Base-by-base conservation (phyloP, 2,888 invertebrate species). In the Gasteruption jaculator region DNA sequence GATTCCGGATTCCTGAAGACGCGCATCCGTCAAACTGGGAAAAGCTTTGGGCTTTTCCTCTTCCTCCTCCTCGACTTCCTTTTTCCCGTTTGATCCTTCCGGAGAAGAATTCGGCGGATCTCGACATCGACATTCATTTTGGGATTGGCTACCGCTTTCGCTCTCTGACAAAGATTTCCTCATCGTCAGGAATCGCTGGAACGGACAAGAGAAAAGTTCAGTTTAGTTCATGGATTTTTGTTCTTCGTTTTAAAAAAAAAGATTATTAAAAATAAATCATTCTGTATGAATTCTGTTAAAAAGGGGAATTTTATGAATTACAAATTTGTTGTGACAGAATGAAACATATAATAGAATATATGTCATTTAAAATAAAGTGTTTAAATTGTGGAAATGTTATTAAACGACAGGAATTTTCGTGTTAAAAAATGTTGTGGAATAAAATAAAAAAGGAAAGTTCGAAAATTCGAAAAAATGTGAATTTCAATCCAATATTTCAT, bases 11-110 rank as follows among this genome's bases (percentile, higher is more conserved):
- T 56, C 51, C 16, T 58, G 55, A 5, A 66, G 48, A 21, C 51
- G 56, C 18, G 42, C 32, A 26, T 65, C 62, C 5, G 57, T 49
- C 22, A 65, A 54, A 41, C 60, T 63, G 1, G 68, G 68, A 44
- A 68, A 68, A 24, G 54, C 53, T 10, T 29, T 48, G n/a, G 48
- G 40, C 21, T 41, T 48, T 19, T 46, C 45, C 31, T 48, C 52
- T 6, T 51, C 46, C 7, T 53, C 20, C n/a, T 24, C 35, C 43
- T 32, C n/a, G 32, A 11, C 4, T 40, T 26, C 27, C 15, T 32
- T 26, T 4, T 38, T 38, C 5, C 27, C 29, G 5, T 20, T 20
- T 29, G 26, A 10, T 12, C 27, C 12, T 3, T 27, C 3, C 15
- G 36, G 36, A 26, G 35, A 10, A 7, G 18, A 7, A 18, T 12